phyloP scores from a whole-genome alignment of 2,888 invertebrate species.

The Fissipunctia ypsillon region DNA sequence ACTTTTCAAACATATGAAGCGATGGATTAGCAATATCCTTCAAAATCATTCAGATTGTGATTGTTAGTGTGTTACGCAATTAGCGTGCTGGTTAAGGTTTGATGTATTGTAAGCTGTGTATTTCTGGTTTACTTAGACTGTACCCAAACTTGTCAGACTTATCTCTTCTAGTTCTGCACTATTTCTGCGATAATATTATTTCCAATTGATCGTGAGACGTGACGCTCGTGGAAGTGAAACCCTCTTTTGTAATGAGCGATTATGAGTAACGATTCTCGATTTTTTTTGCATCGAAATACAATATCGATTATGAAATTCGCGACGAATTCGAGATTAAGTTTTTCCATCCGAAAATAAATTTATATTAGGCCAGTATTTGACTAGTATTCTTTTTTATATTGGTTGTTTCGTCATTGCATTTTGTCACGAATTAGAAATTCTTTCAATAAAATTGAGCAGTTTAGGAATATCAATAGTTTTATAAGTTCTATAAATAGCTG shows the following conservation, averaged over 20 bases:
- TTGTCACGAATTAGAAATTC: conserved; percentile 59
- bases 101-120: background rate
- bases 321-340: conserved; percentile 65
- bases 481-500: conserved; percentile 30
- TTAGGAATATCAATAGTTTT: conserved; percentile 51
- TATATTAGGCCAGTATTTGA: conserved; percentile 63
- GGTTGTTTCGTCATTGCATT: conserved; percentile 55
- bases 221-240: conserved; percentile 87
- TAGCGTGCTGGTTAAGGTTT: too few species aligned
- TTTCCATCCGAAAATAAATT: conserved; percentile 62
- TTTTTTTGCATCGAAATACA: conserved; percentile 74
- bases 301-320: conserved; percentile 72
- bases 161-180: conserved; percentile 68
- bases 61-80: too few species aligned
- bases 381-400: conserved; percentile 51
- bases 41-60: too few species aligned
- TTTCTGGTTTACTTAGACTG: background rate
- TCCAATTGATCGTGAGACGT: conserved; percentile 87
- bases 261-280: conserved; percentile 77
- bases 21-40: too few species aligned
- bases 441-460: conserved; percentile 33
- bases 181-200: conserved; percentile 77
- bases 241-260: conserved; percentile 84
- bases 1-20: too few species aligned
- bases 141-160: background rate